phyloP scores from a whole-genome alignment of 2,888 invertebrate genomes.

The Arrhopalites spinosus region DNA sequence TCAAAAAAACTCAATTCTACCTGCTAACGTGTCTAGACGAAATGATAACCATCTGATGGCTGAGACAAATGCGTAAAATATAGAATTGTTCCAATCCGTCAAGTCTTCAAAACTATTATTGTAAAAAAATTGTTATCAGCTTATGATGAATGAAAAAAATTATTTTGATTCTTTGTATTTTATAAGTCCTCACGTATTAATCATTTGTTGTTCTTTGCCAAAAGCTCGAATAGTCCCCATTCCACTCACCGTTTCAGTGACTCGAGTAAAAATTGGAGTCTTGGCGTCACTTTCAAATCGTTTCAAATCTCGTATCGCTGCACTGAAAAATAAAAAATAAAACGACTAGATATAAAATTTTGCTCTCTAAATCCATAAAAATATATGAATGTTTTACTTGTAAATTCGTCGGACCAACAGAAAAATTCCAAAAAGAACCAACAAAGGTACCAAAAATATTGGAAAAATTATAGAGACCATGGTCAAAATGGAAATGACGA shows the following conservation, averaged over 20 bases:
- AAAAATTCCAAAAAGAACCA: slow-evolving; percentile 61
- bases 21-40: slow-evolving; percentile 50
- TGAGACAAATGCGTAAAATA: slow-evolving; percentile 62
- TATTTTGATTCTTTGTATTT: neutral
- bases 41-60: slow-evolving; percentile 64
- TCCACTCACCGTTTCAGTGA: slow-evolving; percentile 66
- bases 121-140: neutral
- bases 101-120: slow-evolving; percentile 47
- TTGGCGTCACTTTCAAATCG: slow-evolving; percentile 65
- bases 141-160: slow-evolving; percentile 7
- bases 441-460: slow-evolving; percentile 62
- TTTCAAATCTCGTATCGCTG: slow-evolving; percentile 63
- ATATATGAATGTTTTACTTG: slow-evolving; percentile 53
- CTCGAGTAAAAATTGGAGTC: slow-evolving; percentile 66
- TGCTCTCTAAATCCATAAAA: neutral
- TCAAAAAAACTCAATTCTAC: too few relatives aligned
- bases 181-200: slow-evolving; percentile 59
- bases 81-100: slow-evolving; percentile 45
- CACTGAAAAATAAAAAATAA: slow-evolving; percentile 57
- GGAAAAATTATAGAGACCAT: slow-evolving; percentile 64
- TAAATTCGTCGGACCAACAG: slow-evolving; percentile 61
- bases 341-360: too few relatives aligned
- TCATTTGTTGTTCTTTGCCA: slow-evolving; percentile 64
- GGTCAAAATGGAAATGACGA: slow-evolving; percentile 62
- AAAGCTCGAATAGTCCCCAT: slow-evolving; percentile 68